Evolutionary conservation across 2,797 vertebrate genomes (phyloP), one percentile per base, ranked within the genome.

Genomic region (Dallia pectoralis): DNA sequence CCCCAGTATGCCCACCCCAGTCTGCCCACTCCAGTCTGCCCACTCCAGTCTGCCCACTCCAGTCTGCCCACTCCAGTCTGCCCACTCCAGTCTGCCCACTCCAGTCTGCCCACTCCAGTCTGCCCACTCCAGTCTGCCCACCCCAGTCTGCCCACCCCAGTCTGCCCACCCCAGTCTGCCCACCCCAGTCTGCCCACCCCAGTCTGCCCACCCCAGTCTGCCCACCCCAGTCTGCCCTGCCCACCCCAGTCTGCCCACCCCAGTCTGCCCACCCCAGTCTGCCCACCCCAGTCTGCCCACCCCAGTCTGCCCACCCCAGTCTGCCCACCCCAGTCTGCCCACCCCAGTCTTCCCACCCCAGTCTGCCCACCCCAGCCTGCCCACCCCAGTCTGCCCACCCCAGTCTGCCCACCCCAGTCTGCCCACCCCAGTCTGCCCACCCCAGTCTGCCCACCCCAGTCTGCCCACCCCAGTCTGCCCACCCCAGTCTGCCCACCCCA

Each of bases 271-370:
- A n/a, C n/a, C 12, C 18, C 48, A 36, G 33, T 36, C 33, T 36
- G 3, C 33, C 3, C 7, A 36, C 33, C 48, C 2, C 48, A 51
- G 48, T 51, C 47, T 53, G 27, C 48, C 3, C 15, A 19, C 48
- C 11, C 15, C 48, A 12, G 48, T 12, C 48, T 51, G 74, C 69
- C 68, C 79, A 62, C 80, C 12, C 2, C 48, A 36, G 33, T 36
- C 33, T 36, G 3, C 33, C 3, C 7, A 36, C 33, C 48, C 2
- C 48, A 51, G 48, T 51, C 49, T 53, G 14, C 48, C 3, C 15
- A 18, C 49, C 33, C 33, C 33, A 7, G 33, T 7, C 33, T 36
- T n/a, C n/a, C n/a, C n/a, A n/a, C n/a, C 33, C 3, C 33, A 36
- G 33, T 36, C 33, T 36, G 3, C 33, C 3, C 7, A 36, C 33